Percentiles rank a stretch among this genome's conserved stretches.
Evolutionary conservation across 2,888 invertebrate species (phyloP).

Genomic region (Trypoxylon attenuatum): DNA sequence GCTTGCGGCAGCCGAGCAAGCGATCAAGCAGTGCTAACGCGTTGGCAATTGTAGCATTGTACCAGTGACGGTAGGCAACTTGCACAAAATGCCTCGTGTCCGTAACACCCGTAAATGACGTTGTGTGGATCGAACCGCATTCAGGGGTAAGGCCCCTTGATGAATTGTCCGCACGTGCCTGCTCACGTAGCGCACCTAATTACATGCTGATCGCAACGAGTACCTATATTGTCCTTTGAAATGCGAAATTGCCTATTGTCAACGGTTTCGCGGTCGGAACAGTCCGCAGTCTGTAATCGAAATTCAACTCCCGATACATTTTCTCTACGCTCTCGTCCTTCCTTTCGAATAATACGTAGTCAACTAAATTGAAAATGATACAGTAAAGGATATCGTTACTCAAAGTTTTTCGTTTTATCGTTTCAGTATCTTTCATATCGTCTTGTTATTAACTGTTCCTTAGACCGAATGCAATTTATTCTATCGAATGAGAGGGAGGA

Average conservation of each 20-base stretch:
- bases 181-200: slow-evolving; percentile 70
- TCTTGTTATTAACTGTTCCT: no score
- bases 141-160: slow-evolving; percentile 66
- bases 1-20: slow-evolving; percentile 16
- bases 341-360: no score
- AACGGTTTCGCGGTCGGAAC: slow-evolving; percentile 63
- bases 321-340: slow-evolving; percentile 20
- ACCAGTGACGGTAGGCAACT: slow-evolving; percentile 44
- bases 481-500: neutral
- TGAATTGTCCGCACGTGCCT: slow-evolving; percentile 73
- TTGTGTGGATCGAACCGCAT: slow-evolving; percentile 47
- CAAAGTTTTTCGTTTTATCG: no score
- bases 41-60: slow-evolving; percentile 47
- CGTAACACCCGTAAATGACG: slow-evolving; percentile 62
- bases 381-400: no score
- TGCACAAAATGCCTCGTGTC: slow-evolving; percentile 54
- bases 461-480: no score
- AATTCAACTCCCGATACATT: slow-evolving; percentile 46
- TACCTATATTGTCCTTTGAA: slow-evolving; percentile 65
- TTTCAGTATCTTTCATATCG: no score
- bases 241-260: slow-evolving; percentile 67
- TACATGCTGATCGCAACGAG: slow-evolving; percentile 71
- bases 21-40: slow-evolving; percentile 29
- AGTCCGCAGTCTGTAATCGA: slow-evolving; percentile 45
- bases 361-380: no score